Evolutionary conservation across 2,888 invertebrate genomes (phyloP).

Genomic region (Cephus pulcher): DNA sequence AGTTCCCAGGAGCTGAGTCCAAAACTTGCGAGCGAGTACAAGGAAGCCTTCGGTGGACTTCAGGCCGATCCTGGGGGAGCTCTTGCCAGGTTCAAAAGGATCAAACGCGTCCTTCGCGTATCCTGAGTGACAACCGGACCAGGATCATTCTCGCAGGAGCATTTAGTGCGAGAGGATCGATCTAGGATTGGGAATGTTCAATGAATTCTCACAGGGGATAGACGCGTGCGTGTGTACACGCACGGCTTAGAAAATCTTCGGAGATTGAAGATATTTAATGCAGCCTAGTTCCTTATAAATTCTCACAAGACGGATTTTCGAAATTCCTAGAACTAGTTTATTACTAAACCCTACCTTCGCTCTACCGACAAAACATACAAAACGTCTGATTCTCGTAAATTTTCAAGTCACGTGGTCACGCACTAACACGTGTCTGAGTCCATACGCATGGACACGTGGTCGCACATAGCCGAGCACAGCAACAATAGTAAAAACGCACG

Average conservation of each 20-base stretch:
- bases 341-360: constrained; percentile 11
- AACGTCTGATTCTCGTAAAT: constrained; percentile 8
- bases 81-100: constrained; percentile 48
- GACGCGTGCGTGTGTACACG: too few species aligned
- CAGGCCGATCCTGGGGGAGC: constrained; percentile 38
- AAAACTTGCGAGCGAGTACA: constrained; percentile 42
- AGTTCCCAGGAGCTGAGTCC: constrained; percentile 35
- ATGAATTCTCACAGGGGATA: too few species aligned
- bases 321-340: constrained; percentile 18
- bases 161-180: too few species aligned
- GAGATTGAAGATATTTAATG: constrained; percentile 33
- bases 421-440: too few species aligned
- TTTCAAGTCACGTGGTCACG: too few species aligned
- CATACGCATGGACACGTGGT: too few species aligned
- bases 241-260: constrained; percentile 5
- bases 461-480: too few species aligned
- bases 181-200: too few species aligned
- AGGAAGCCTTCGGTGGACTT: constrained; percentile 52
- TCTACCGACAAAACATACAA: constrained; percentile 20
- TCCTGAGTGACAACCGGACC: background rate
- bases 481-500: too few species aligned
- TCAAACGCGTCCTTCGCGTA: constrained; percentile 37
- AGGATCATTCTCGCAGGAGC: too few species aligned
- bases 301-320: constrained; percentile 26
- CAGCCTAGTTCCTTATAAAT: constrained; percentile 30